These are phyloP conservation scores for Cotesia glomerata DNA, from an alignment of 1,140 invertebrate genomes.

Conservation along the genomic window DNA sequence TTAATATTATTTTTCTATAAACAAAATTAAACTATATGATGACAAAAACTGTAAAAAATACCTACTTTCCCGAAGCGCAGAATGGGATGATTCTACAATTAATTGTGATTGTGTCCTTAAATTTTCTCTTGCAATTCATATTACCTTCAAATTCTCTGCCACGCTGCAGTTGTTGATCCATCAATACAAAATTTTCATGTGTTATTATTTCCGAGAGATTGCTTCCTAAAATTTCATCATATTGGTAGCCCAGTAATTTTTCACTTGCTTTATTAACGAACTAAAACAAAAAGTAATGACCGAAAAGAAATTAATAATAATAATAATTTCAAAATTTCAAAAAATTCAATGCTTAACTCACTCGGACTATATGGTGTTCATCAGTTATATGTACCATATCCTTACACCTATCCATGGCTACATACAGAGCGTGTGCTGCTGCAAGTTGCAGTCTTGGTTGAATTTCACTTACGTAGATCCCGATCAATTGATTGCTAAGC, in stretches of 20 bases:
- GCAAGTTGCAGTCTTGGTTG: constrained; percentile 64
- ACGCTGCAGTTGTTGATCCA: constrained; percentile 71
- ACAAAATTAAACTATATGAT: constrained; percentile 13
- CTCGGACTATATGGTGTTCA: constrained; percentile 82
- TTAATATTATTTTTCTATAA: neutral
- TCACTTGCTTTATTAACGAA: constrained; percentile 83
- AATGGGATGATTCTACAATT: constrained; percentile 78
- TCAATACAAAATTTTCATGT: constrained; percentile 68
- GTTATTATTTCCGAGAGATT: constrained; percentile 69
- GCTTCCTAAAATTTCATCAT: constrained; percentile 78
- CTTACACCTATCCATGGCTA: constrained; percentile 81
- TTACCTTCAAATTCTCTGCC: constrained; percentile 88
- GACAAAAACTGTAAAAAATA: constrained; percentile 23
- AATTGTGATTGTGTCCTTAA: constrained; percentile 79
- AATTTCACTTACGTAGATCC: constrained; percentile 68
- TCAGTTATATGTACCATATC: constrained; percentile 90
- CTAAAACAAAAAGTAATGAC: constrained; percentile 62
- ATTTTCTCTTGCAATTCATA: constrained; percentile 80
- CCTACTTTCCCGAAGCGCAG: constrained; percentile 68
- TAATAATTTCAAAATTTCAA: neutral
- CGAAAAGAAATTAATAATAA: neutral
- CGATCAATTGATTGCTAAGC: constrained; percentile 71
- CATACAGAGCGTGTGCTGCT: constrained; percentile 77
- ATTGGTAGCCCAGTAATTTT: constrained; percentile 75
- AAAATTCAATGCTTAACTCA: constrained; percentile 52